phyloP scores from a whole-genome alignment of 1,140 invertebrate genomes.

The Drosophila mayri region DNA sequence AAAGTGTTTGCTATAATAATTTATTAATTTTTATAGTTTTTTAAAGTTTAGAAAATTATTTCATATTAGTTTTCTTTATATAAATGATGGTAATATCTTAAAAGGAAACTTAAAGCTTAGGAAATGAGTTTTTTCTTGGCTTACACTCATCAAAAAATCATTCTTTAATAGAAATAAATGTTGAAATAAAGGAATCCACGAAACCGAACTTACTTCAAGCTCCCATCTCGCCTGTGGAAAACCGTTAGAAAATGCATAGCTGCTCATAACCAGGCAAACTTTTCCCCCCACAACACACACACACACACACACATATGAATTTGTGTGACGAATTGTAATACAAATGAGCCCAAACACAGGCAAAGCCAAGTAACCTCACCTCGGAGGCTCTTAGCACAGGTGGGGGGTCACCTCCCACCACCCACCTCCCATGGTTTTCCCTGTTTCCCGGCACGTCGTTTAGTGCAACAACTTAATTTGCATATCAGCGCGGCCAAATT shows the following conservation, averaged over 20 bases:
- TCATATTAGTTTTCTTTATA: too few species aligned
- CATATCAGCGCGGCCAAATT: constrained; percentile 81
- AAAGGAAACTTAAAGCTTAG: not conserved
- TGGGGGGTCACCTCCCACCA: not conserved
- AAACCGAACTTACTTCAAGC: constrained; percentile 5
- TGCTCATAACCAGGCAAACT: constrained; percentile 50
- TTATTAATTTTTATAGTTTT: too few species aligned
- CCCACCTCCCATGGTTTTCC: constrained; percentile 38
- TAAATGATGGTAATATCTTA: not conserved
- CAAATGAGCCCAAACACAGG: constrained; percentile 63
- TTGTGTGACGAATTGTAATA: constrained; percentile 79
- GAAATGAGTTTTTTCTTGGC: not conserved
- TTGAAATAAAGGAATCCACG: not conserved
- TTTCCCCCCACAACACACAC: constrained; percentile 28
- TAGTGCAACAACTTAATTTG: constrained; percentile 83
- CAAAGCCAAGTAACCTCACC: constrained; percentile 18
- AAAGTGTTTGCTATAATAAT: too few species aligned
- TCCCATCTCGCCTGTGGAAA: constrained; percentile 15
- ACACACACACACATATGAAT: constrained; percentile 8
- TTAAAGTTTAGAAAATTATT: not conserved
- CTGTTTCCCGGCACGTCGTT: constrained; percentile 81
- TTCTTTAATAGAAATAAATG: not conserved
- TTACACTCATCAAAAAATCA: not conserved
- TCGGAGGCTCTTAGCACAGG: constrained; percentile 15
- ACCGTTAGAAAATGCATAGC: constrained; percentile 36